Evolutionary conservation across 2,797 vertebrate species (phyloP), one percentile per base, ranked within the genome.

Genomic region (Gastrophryne carolinensis): DNA sequence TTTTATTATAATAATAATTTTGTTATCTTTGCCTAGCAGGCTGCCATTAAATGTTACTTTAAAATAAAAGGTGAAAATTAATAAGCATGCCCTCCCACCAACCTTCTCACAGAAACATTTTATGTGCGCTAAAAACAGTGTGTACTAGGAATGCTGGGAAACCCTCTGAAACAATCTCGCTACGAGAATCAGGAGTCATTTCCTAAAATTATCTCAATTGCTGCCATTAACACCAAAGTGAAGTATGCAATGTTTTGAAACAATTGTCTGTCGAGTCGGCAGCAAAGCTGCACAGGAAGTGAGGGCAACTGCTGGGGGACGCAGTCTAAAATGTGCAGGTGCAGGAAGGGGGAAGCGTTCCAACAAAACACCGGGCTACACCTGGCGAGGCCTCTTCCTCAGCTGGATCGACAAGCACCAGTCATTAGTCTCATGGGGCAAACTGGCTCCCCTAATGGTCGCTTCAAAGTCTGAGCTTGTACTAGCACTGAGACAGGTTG

Each of bases 151-250:
- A 21, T 32, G 5, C 37, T 71, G 58, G 49, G 66, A 56, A 77
- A 49, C 17, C 39, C 29, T 64, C 30, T 57, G 49, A 57, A 41
- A 34, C 56, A 56, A 26, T 23, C 15, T 63, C 9, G 30, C n/a
- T n/a, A 26, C 37, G 19, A 72, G 29, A 49, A 54, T 35, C 52
- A 63, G 8, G 6, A 77, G 47, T 50, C 67, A 78, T 78, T 78
- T 78, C 75, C 75, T 78, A 63, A 66, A 65, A 78, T 78, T 72
- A 78, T 65, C 68, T 58, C 75, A 78, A 78, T 78, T 72, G 75
- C 60, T 72, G 68, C 67, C 68, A 72, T 78, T 78, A 78, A 72
- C 60, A 58, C 75, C 35, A 57, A 54, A 57, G 17, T 54, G 58
- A 49, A 65, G 37, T 58, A 64, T 57, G 27, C 21, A 23, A 71